Evolutionary conservation across 2,797 vertebrate genomes (phyloP).

Genomic region (Sebastes glaucus): DNA sequence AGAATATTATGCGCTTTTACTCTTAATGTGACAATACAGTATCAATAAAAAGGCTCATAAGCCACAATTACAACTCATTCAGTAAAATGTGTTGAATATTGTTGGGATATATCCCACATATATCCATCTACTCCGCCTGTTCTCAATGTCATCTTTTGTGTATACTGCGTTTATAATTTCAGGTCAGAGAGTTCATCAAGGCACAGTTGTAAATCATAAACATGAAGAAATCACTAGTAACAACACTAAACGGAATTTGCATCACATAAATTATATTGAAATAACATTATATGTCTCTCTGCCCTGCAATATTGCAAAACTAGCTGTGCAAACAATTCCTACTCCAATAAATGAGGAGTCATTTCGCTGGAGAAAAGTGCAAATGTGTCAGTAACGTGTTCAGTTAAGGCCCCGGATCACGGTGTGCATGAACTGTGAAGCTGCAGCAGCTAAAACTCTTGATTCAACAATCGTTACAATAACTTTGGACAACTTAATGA

Average conservation of each 20-base stretch:
- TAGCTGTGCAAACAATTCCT: background rate
- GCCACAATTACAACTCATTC: too few relatives aligned
- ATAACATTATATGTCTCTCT: background rate
- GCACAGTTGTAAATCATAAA: background rate
- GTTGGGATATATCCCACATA: background rate
- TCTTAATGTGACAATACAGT: background rate
- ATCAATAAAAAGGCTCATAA: too few relatives aligned
- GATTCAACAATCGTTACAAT: background rate
- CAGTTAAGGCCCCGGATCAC: too few relatives aligned
- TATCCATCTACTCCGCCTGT: background rate
- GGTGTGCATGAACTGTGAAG: background rate
- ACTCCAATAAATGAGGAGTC: background rate
- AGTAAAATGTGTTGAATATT: too few relatives aligned
- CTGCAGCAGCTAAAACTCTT: background rate
- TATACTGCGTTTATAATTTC: background rate
- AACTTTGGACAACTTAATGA: background rate
- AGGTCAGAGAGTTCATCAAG: background rate
- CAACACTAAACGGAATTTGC: background rate
- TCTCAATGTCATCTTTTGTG: background rate
- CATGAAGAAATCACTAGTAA: background rate
- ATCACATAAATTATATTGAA: background rate
- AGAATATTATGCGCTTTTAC: background rate
- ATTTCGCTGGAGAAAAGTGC: background rate
- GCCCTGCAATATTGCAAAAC: background rate
- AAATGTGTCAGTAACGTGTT: background rate